Percentiles rank a stretch among this genome's conserved stretches.
These are phyloP conservation scores for Apteryx mantelli DNA, from an alignment of 2,113 vertebrate genomes.

Conservation along the genomic window DNA sequence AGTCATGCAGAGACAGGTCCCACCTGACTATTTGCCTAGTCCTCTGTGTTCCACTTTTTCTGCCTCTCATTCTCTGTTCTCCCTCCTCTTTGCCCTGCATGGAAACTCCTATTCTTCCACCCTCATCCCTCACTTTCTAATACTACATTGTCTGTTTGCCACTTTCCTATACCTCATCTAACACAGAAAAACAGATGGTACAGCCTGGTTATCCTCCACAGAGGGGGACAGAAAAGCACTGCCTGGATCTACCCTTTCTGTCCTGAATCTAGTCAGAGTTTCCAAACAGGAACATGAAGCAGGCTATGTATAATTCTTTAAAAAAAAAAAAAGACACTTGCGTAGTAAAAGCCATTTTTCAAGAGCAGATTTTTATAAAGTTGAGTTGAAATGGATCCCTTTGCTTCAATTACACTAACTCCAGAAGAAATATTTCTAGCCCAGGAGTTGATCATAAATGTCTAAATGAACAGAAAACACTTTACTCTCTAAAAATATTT, in stretches of 20 bases:
- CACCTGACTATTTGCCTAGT: fast-evolving
- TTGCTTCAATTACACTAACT: not conserved
- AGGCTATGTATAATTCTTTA: not conserved
- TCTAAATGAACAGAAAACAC: not conserved
- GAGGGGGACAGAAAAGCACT: not conserved
- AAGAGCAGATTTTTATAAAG: not conserved
- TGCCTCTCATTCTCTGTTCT: not conserved
- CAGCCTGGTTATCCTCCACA: not conserved
- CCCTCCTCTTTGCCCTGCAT: not conserved
- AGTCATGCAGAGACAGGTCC: too few relatives aligned
- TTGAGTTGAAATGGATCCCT: not conserved
- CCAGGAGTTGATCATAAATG: not conserved
- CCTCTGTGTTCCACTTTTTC: not conserved
- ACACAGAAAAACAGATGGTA: not conserved
- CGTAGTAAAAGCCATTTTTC: not conserved
- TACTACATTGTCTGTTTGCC: fast-evolving
- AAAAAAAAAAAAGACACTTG: not conserved
- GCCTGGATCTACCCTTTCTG: not conserved
- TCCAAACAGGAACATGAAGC: not conserved
- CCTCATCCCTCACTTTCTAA: not conserved
- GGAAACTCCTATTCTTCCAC: not conserved
- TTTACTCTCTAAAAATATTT: not conserved
- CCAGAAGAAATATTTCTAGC: not conserved
- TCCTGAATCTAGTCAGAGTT: not conserved
- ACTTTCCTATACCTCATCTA: not conserved